phyloP scores from a whole-genome alignment of 37 sponge, comb jelly and placozoan species.

The Dysidea cf. avara region DNA sequence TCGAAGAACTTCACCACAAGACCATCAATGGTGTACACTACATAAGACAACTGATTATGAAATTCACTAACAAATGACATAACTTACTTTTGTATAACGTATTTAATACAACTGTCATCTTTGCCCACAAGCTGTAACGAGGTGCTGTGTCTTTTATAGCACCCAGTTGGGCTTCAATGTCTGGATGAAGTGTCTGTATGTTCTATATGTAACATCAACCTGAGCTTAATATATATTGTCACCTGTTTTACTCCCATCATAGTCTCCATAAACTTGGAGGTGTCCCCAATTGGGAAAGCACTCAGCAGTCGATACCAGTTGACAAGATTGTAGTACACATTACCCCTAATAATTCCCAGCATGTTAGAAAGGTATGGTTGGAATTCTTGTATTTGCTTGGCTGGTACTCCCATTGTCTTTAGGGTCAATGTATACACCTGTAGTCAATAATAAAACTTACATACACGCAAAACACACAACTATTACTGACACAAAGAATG shows the following conservation, averaged over 20 bases:
- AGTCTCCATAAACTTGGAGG: slow-evolving; percentile 88
- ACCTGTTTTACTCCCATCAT: slow-evolving; percentile 96
- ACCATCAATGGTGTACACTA: slow-evolving; percentile 71
- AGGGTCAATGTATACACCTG: slow-evolving; percentile 82
- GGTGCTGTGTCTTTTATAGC: slow-evolving; percentile 59
- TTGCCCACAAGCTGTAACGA: slow-evolving; percentile 60
- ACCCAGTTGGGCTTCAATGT: slow-evolving; percentile 69
- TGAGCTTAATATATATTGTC: no score
- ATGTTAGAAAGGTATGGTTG: slow-evolving; percentile 77
- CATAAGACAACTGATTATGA: slow-evolving; percentile 3
- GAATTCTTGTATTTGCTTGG: slow-evolving; percentile 25
- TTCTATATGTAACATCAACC: neutral
- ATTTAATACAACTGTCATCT: slow-evolving; percentile 38
- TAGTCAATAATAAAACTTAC: no score
- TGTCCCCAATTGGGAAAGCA: slow-evolving; percentile 70
- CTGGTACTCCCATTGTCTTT: slow-evolving; percentile 65
- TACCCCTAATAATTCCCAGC: slow-evolving; percentile 83
- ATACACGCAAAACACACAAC: neutral
- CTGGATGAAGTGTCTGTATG: slow-evolving; percentile 58
- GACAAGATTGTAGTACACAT: slow-evolving; percentile 87
- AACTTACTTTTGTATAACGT: neutral
- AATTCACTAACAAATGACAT: neutral
- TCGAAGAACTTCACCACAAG: slow-evolving; percentile 68
- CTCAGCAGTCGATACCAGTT: slow-evolving; percentile 87
- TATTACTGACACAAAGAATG: no score